Evolutionary conservation across 2,888 invertebrate genomes (phyloP), one percentile per base, ranked within the genome.

Genomic region (Linhomoeus sp.): DNA sequence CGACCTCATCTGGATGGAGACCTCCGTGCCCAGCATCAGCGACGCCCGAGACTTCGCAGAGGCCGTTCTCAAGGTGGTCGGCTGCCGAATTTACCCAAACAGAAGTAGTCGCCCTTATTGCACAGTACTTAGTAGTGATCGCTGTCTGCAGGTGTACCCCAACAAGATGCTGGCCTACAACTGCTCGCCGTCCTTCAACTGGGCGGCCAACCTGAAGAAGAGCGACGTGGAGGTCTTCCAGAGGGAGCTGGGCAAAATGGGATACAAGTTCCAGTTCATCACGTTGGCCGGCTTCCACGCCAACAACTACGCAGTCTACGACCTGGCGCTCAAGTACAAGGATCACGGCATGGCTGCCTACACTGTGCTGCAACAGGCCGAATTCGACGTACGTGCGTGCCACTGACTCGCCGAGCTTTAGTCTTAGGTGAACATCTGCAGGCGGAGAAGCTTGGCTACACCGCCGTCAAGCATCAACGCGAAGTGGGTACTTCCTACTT

Each of bases 401-500:
- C 19, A 26, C 29, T 20, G 3, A 25, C 12, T 23, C 17, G 7
- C 19, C 7, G 7, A 25, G 9, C 9, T 41, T 9, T 20, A 15
- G 15, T 5, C 14, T 5, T 15, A 3, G 9, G 7, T 37, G 19
- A 12, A 3, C 22, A 20, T 5, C 23, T 35, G 20, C 33, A 43
- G 43, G 29, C 43, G 3, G 33, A n/a, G 17, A 55, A 50, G 38
- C 45, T 48, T 39, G 63, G 62, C 24, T 67, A 66, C 53, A 62
- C 66, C 1, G 66, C 66, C n/a, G 65, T 65, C 26, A 64, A 64
- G 48, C 66, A 67, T 54, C 66, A 67, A 47, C 54, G 65, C 22
- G 66, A 66, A 56, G 66, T 67, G 29, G 66, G 66, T 39, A 66
- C 66, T 14, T 64, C 65, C 26, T 67, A 65, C 53, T 67, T 66